Conservation (phyloP, 2,113 vertebrate genomes). For the Rhinichthys klamathensis region DNA sequence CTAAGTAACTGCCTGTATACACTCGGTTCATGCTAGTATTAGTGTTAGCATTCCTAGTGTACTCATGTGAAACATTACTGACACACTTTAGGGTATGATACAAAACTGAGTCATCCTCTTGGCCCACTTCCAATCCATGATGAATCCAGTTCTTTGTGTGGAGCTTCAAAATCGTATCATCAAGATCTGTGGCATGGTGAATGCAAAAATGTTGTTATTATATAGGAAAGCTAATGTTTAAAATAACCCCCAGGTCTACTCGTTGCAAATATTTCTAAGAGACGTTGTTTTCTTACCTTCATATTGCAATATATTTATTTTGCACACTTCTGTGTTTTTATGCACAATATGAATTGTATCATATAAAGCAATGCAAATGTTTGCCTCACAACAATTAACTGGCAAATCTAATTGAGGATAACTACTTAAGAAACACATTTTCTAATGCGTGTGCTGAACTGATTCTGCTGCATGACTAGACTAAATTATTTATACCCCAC, state of each 20-base stretch:
- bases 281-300: not conserved
- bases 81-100: conserved; percentile 37
- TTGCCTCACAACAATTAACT: not conserved
- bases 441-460: not conserved
- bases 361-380: not conserved
- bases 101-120: conserved; percentile 31
- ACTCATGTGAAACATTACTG: conserved; percentile 18
- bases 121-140: conserved; percentile 11
- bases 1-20: not conserved
- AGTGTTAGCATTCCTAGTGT: not conserved
- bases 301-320: not conserved
- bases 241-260: not conserved
- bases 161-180: conserved; percentile 14
- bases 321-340: not conserved
- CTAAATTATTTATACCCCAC: conserved; percentile 52
- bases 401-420: not conserved
- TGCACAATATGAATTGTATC: not conserved
- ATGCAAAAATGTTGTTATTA: conserved; percentile 14
- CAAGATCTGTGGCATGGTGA: not conserved
- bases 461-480: conserved; percentile 36
- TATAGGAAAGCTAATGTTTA: not conserved
- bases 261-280: not conserved
- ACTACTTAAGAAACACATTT: not conserved
- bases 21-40: not conserved
- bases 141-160: conserved; percentile 26